phyloP scores from a whole-genome alignment of 2,113 vertebrate genomes.

The Planiliza haematocheilus region DNA sequence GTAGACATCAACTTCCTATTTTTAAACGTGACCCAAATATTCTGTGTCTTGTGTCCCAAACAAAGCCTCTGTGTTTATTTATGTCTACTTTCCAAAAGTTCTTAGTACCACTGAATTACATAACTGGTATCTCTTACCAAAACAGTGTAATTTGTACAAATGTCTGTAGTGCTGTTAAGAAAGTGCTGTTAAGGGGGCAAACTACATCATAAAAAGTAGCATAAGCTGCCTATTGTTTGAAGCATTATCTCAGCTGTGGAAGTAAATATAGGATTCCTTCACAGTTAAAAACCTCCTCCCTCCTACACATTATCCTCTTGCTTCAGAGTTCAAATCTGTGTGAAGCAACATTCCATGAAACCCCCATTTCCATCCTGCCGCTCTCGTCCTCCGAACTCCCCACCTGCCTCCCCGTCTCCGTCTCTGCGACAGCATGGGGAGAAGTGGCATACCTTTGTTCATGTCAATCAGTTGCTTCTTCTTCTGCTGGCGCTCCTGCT shows the following conservation, averaged over 20 bases:
- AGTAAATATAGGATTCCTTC: constrained; percentile 50
- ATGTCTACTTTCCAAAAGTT: neutral
- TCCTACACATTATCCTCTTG: constrained; percentile 46
- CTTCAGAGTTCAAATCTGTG: constrained; percentile 61
- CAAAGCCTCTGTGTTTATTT: neutral
- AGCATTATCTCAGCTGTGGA: constrained; percentile 7
- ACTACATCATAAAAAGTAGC: constrained; percentile 24
- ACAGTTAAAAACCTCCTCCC: constrained; percentile 44
- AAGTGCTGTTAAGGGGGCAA: constrained; percentile 8
- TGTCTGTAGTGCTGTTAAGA: neutral
- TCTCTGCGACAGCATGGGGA: constrained; percentile 47
- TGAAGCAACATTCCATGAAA: constrained; percentile 62
- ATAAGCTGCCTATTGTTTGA: constrained; percentile 56
- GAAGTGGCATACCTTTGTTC: constrained; percentile 92
- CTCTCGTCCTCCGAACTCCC: constrained; percentile 44
- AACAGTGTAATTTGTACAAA: too few species aligned
- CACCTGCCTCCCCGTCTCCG: constrained; percentile 37
- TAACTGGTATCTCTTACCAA: too few species aligned
- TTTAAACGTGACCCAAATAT: constrained; percentile 57
- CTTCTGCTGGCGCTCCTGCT: constrained; percentile 94
- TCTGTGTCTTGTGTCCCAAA: constrained; percentile 14
- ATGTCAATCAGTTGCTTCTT: constrained; percentile 99
- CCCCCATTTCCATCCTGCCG: constrained; percentile 19
- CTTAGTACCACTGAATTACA: too few species aligned
- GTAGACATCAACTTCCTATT: constrained; percentile 26